These are phyloP conservation scores for Rhinogobio ventralis DNA, from an alignment of 2,797 vertebrate species.

Conservation along the genomic window DNA sequence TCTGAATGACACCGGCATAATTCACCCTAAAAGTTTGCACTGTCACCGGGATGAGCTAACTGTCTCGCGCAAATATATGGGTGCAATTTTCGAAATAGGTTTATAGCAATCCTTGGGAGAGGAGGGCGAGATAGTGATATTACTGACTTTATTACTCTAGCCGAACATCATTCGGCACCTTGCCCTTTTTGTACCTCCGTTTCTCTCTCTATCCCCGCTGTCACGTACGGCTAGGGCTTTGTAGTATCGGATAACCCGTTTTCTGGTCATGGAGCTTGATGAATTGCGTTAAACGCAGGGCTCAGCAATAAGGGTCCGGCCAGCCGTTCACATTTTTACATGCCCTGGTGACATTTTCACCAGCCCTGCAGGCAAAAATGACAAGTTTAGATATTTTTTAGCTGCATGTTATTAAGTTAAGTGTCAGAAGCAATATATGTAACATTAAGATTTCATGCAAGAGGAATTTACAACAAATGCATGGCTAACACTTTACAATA, in stretches of 20 bases:
- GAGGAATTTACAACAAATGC: neutral
- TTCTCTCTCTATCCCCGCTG: constrained; percentile 41
- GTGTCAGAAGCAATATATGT: constrained; percentile 1
- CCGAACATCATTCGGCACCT: constrained; percentile 75
- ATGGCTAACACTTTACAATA: neutral
- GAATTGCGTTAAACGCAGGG: neutral
- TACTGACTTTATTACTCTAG: constrained; percentile 84
- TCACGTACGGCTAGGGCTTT: constrained; percentile 40
- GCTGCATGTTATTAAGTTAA: neutral
- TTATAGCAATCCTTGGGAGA: constrained; percentile 85
- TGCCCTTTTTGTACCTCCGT: constrained; percentile 58
- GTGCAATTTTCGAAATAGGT: constrained; percentile 85
- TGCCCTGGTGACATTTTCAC: constrained; percentile 16
- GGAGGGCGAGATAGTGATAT: constrained; percentile 82
- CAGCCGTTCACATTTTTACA: neutral
- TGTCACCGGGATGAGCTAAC: constrained; percentile 81
- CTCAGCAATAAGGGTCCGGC: constrained; percentile 3
- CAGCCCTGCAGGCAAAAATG: neutral
- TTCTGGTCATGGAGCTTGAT: constrained; percentile 10
- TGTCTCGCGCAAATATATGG: constrained; percentile 82
- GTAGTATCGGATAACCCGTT: constrained; percentile 24
- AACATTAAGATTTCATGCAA: neutral
- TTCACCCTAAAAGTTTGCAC: constrained; percentile 83
- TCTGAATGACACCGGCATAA: constrained; percentile 79
- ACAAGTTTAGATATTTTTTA: neutral